Percentiles rank a stretch among this genome's conserved stretches.
Conservation (phyloP, 2,888 invertebrate genomes). For the Meghimatium bilineatum region DNA sequence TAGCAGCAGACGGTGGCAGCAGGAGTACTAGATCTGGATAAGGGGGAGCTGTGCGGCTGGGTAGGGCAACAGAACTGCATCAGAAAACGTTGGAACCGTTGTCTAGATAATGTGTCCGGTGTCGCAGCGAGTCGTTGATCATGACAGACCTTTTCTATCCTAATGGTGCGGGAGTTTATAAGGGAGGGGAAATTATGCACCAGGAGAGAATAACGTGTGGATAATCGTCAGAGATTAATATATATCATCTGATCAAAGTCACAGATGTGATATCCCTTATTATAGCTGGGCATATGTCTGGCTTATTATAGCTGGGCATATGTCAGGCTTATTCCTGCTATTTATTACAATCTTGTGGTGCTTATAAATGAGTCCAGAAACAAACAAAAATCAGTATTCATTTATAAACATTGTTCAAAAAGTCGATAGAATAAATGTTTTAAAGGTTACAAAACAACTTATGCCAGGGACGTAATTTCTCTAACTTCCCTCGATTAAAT, state of each 20-base stretch:
- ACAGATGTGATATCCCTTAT: background rate
- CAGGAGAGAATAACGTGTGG: background rate
- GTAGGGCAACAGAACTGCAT: background rate
- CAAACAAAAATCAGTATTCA: no score
- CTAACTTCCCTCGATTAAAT: no score
- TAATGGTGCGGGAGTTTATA: background rate
- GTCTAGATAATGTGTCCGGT: conserved; percentile 7
- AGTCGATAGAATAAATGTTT: no score
- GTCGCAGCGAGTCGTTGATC: background rate
- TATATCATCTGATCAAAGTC: background rate
- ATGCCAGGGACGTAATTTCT: no score
- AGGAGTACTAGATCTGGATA: background rate
- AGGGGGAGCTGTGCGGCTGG: background rate
- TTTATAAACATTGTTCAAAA: no score
- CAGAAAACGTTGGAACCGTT: background rate
- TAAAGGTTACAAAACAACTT: no score
- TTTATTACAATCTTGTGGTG: no score
- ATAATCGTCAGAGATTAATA: background rate
- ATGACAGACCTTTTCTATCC: background rate
- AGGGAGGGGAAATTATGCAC: background rate
- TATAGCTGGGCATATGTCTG: no score
- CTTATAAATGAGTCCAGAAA: no score
- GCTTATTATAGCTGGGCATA: no score
- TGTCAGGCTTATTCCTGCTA: no score
- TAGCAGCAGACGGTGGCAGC: conserved; percentile 30